Percentiles rank a stretch among this genome's conserved stretches.
Evolutionary conservation across 2,113 vertebrate species (phyloP).

Genomic region (Podarcis cretensis): DNA sequence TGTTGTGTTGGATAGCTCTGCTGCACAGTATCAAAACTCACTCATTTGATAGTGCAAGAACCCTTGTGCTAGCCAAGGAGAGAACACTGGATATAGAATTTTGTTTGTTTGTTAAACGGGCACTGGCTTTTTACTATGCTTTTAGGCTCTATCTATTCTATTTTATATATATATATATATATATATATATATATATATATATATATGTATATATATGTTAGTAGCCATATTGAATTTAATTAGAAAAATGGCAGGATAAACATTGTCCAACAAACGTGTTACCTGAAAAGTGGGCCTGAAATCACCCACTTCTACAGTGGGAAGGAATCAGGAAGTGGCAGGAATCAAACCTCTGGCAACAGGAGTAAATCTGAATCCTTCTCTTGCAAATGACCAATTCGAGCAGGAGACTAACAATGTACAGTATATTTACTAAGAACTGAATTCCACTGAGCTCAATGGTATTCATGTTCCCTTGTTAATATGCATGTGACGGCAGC

Average conservation of each 20-base stretch:
- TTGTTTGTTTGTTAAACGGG: background rate
- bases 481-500: too few relatives aligned
- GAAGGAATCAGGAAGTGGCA: background rate
- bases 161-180: background rate
- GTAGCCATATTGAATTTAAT: background rate
- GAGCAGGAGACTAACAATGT: too few relatives aligned
- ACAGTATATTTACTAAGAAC: too few relatives aligned
- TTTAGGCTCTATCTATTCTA: background rate
- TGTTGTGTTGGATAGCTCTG: too few relatives aligned
- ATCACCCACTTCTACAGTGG: background rate
- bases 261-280: background rate
- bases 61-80: too few relatives aligned
- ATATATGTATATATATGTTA: background rate
- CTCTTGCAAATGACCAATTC: too few relatives aligned
- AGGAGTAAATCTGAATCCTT: too few relatives aligned
- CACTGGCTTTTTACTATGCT: background rate
- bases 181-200: background rate
- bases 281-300: background rate
- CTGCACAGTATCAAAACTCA: too few relatives aligned
- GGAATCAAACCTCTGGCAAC: background rate
- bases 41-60: too few relatives aligned
- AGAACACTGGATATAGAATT: too few relatives aligned
- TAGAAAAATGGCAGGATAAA: background rate
- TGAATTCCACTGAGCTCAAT: too few relatives aligned
- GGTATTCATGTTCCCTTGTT: too few relatives aligned